Evolutionary conservation across 2,113 vertebrate genomes (phyloP).

Genomic region (Pelodiscus sinensis): DNA sequence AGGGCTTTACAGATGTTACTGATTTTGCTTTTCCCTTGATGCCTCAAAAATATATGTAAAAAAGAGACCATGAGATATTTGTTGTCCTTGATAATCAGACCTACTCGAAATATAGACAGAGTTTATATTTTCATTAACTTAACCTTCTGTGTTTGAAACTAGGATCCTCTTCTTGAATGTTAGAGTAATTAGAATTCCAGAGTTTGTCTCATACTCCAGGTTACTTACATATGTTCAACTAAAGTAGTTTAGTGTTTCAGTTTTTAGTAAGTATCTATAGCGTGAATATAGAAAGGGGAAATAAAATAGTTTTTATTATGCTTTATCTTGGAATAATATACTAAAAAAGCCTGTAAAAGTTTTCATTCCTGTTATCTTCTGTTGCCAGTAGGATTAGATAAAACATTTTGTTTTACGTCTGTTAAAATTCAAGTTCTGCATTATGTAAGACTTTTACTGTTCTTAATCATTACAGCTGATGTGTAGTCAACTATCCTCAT

Average conservation of each 20-base stretch:
- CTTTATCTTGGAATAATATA: constrained; percentile 29
- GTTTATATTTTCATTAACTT: neutral
- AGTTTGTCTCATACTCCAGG: neutral
- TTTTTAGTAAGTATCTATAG: constrained; percentile 2
- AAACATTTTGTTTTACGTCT: constrained; percentile 37
- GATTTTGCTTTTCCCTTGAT: neutral
- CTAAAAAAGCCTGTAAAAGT: constrained; percentile 11
- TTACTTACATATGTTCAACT: neutral
- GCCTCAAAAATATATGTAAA: rapidly evolving
- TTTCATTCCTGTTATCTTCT: constrained; percentile 31
- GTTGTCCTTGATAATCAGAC: rapidly evolving
- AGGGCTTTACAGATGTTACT: neutral
- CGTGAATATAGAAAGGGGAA: neutral
- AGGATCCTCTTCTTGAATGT: neutral
- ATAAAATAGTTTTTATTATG: constrained; percentile 2
- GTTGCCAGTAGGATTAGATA: constrained; percentile 46
- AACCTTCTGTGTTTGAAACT: neutral
- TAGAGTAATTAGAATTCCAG: neutral
- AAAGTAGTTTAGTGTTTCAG: neutral
- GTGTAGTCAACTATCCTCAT: neutral
- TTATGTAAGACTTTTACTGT: neutral
- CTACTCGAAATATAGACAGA: neutral
- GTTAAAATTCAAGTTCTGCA: constrained; percentile 41
- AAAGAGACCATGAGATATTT: rapidly evolving
- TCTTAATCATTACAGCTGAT: neutral